Percentiles rank a stretch among this genome's conserved stretches.
These are phyloP conservation scores for Asarcornis scutulata DNA, from an alignment of 2,113 vertebrate genomes.

Conservation along the genomic window DNA sequence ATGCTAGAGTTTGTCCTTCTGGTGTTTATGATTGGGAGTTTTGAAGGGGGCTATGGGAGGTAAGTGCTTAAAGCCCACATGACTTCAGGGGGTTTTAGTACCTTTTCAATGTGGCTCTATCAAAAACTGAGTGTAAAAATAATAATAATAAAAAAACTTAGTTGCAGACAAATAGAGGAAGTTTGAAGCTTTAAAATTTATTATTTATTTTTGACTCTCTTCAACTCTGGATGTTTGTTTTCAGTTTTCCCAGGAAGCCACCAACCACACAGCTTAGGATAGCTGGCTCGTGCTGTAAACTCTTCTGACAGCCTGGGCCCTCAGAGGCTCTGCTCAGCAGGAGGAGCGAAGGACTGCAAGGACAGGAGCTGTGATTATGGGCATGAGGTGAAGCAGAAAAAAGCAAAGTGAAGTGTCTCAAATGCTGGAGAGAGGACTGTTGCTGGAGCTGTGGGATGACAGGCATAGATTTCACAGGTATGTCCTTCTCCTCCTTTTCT, in stretches of 20 bases:
- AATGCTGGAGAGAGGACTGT: neutral
- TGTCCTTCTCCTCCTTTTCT: neutral
- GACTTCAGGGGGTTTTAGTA: neutral
- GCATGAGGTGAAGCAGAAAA: neutral
- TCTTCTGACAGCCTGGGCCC: neutral
- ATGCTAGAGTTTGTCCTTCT: neutral
- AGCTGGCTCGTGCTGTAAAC: neutral
- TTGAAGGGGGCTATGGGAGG: neutral
- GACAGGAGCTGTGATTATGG: neutral
- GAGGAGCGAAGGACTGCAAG: neutral
- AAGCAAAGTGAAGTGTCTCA: neutral
- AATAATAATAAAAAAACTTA: neutral
- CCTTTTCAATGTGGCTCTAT: neutral
- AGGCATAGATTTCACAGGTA: neutral
- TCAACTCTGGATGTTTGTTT: neutral
- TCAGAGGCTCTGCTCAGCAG: neutral
- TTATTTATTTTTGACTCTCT: neutral
- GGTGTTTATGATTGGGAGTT: neutral
- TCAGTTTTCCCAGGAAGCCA: neutral
- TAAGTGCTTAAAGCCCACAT: neutral
- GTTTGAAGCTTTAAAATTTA: neutral
- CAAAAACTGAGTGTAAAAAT: neutral
- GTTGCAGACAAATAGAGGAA: neutral
- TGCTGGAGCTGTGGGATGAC: neutral
- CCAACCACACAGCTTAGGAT: rapidly evolving